Evolutionary conservation across 2,888 invertebrate genomes (phyloP), one percentile per base, ranked within the genome.

Genomic region (Drosophila quasianomalipes): DNA sequence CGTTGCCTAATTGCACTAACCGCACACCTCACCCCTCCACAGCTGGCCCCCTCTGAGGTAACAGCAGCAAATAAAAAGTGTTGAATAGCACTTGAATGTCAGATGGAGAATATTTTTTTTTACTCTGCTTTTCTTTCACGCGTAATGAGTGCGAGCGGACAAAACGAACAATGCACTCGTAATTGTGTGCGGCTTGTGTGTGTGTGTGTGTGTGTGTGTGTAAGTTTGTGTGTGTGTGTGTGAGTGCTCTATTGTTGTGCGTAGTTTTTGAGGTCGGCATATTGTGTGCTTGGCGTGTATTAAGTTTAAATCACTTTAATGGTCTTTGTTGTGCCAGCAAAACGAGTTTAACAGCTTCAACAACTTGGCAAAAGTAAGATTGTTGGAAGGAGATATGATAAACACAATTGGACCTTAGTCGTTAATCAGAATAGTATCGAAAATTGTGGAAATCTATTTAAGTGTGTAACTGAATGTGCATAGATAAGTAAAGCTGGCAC

Each of bases 221-320:
- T 49, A 10, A 33, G 31, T 33, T 33, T 33, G 30, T 57, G n/a
- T 47, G 51, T 44, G 51, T 44, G n/a, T 47, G 51, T 47, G 37
- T 64, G 41, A 71, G 52, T 60, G 62, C 39, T 74, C 77, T 70
- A 80, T 84, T 87, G 83, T 84, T 76, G 75, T 74, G 74, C 81
- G 74, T 74, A 74, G 79, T 52, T 81, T 68, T 79, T 72, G 70
- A 75, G 78, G 74, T 74, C 79, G 79, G 60, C 67, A 64, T 55
- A 70, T 79, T 85, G 47, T 88, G 76, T 84, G 82, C 75, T 70
- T 61, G 35, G 49, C 33, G 67, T 74, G 78, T 70, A 85, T 74
- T 74, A 77, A 82, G 85, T 85, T 88, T 85, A 90, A 90, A 87
- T 90, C 87, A 90, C 81, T 88, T 86, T 84, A 90, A 89, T 79